A percentile compares a stretch with the other conserved stretches of the same genome.
phyloP scores from a whole-genome alignment of 2,888 invertebrate genomes.

The Aphodius granarius region DNA sequence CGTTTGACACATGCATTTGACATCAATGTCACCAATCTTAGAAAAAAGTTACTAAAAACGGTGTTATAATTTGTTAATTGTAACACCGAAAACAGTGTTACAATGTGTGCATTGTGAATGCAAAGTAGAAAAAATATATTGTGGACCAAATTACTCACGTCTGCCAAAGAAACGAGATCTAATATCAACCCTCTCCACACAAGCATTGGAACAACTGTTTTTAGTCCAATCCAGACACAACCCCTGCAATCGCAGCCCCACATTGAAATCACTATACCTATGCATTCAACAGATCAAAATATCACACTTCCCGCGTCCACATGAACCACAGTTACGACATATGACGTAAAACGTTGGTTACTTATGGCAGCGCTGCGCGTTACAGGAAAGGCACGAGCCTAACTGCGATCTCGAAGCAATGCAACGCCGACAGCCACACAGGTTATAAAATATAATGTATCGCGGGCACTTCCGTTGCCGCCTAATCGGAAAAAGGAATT shows the following conservation, averaged over 20 bases:
- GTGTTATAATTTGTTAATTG: no score
- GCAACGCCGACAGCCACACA: background rate
- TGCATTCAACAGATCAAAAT: background rate
- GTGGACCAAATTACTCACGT: background rate
- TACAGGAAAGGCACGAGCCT: background rate
- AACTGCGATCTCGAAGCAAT: background rate
- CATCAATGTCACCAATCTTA: no score
- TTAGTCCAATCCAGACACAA: background rate
- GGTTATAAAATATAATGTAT: slow-evolving; percentile 3
- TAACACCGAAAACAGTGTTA: no score
- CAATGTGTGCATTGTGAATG: background rate
- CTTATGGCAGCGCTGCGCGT: background rate
- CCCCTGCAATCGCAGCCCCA: background rate
- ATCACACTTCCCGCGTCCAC: background rate
- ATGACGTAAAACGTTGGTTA: background rate
- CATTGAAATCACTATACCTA: background rate
- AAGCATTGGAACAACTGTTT: background rate
- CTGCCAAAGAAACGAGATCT: background rate
- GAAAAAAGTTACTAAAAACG: no score
- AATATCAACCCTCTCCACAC: background rate
- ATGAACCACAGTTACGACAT: background rate
- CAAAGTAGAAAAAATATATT: no score
- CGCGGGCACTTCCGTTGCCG: background rate
- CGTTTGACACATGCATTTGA: no score
- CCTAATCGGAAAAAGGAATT: slow-evolving; percentile 9